These are phyloP conservation scores for Anas bernieri DNA, from an alignment of 2,797 vertebrate genomes.

Conservation along the genomic window DNA sequence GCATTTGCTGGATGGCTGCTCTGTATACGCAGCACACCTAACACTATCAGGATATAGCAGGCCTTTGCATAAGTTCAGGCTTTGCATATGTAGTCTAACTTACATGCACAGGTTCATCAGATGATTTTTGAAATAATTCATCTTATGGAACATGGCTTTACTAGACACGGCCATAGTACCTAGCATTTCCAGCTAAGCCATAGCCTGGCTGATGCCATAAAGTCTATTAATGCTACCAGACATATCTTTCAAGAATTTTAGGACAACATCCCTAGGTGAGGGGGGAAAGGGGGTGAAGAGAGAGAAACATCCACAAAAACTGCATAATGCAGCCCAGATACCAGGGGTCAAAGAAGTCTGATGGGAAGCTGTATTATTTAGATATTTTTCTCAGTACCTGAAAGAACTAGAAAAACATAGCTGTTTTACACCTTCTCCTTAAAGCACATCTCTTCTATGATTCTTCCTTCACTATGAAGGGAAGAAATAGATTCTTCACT, in stretches of 20 bases:
- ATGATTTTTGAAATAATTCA: background rate
- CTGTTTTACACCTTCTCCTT: background rate
- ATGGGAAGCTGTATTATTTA: background rate
- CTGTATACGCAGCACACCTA: background rate
- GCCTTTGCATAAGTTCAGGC: background rate
- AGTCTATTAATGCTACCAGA: background rate
- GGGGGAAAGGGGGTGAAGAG: background rate
- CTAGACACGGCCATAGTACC: background rate
- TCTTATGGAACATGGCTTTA: background rate
- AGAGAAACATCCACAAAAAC: background rate
- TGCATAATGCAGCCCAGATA: background rate
- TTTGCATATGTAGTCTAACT: background rate
- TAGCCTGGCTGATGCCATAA: background rate
- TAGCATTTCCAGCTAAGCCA: background rate
- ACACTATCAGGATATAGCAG: background rate
- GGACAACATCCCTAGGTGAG: background rate
- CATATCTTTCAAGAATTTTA: background rate
- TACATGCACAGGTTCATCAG: background rate
- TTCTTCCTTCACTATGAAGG: no score
- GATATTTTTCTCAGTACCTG: background rate
- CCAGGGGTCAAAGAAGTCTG: background rate
- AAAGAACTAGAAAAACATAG: background rate
- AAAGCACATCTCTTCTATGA: background rate
- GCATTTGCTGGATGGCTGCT: background rate
- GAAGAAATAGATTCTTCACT: background rate